phyloP scores from a whole-genome alignment of 2,113 vertebrate species.

The Dipodomys merriami region DNA sequence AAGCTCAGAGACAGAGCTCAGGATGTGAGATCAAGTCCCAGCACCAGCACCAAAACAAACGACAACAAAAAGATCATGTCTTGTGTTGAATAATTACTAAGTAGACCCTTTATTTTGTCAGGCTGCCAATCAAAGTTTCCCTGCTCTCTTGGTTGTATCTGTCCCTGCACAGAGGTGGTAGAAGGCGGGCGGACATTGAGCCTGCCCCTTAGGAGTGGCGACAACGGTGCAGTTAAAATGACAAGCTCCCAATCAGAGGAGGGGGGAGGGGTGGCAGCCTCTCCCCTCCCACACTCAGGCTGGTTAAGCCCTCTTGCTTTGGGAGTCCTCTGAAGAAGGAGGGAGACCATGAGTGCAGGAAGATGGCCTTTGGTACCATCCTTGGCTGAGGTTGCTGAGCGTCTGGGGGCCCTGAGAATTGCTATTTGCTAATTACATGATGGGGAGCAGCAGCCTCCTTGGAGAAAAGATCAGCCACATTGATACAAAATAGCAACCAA shows the following conservation, averaged over 20 bases:
- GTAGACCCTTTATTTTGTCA: not conserved
- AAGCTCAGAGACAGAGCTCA: no score
- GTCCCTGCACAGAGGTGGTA: not conserved
- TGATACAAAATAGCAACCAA: constrained; percentile 60
- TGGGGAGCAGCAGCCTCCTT: not conserved
- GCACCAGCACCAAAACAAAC: no score
- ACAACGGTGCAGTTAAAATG: not conserved
- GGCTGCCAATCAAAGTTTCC: not conserved
- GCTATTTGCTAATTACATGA: constrained; percentile 42
- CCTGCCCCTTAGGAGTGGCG: not conserved
- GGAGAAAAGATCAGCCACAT: constrained; percentile 41
- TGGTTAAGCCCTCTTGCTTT: not conserved
- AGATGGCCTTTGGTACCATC: not conserved
- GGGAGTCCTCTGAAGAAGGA: not conserved
- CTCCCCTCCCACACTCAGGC: no score
- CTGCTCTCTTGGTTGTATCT: not conserved
- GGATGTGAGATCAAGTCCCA: no score
- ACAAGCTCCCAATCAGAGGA: not conserved
- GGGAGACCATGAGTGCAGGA: not conserved
- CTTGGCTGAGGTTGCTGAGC: accelerated
- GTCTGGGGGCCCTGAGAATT: not conserved
- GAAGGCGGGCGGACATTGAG: no score
- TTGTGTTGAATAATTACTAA: constrained; percentile 10
- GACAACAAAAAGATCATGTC: no score
- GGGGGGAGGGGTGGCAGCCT: not conserved